Evolutionary conservation across 2,797 vertebrate species (phyloP).

Genomic region (Loris lydekkerianus): DNA sequence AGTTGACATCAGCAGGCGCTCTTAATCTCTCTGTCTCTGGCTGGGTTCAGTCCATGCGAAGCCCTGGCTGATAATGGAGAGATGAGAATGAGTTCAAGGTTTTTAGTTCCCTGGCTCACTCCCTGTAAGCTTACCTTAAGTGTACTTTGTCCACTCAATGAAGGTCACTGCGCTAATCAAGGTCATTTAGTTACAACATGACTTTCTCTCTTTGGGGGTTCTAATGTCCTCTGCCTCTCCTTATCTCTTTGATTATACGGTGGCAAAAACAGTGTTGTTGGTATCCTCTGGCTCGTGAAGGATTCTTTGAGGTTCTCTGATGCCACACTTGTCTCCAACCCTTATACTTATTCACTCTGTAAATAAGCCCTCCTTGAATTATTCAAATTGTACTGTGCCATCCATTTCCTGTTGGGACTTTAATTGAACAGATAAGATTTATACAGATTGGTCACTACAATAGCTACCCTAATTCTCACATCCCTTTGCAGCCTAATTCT

Average conservation of each 20-base stretch:
- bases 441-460: neutral
- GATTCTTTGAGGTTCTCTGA: neutral
- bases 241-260: neutral
- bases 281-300: neutral
- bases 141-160: neutral
- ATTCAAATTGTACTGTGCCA: neutral
- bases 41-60: neutral
- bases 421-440: neutral
- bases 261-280: neutral
- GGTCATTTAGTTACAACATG: neutral
- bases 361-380: neutral
- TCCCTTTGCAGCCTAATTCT: neutral
- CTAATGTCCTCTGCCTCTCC: neutral
- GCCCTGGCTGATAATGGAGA: neutral
- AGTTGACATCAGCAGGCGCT: neutral
- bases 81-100: neutral
- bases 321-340: neutral
- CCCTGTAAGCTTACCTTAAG: neutral
- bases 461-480: neutral
- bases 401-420: neutral
- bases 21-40: neutral
- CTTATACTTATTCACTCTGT: neutral
- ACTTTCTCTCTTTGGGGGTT: constrained; percentile 10
- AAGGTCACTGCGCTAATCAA: neutral
- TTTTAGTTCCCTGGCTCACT: neutral